Base-by-base conservation (phyloP, 2,888 invertebrate genomes). In the Drepanosiphum platanoidis region DNA sequence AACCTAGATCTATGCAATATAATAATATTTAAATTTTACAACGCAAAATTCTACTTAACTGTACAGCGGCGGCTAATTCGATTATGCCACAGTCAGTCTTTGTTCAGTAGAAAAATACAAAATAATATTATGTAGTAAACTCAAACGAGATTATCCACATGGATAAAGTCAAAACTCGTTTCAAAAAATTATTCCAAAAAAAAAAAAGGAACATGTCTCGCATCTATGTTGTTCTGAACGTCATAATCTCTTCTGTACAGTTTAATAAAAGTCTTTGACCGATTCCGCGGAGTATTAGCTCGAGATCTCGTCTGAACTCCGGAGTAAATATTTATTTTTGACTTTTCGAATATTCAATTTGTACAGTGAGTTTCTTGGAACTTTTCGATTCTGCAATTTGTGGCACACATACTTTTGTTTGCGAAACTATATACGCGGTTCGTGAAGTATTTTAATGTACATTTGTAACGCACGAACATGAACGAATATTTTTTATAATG, bases 311-410 rank as follows among this genome's bases (percentile, higher is more conserved):
- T 77, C 27, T 5, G 1, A 11, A 32, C 61, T 78, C 27, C 11
- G 1, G 8, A 32, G 77, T 78, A 39, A 78, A 78, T 30, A 64
- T 64, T 78, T 77, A 22, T 30, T 61, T 58, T 61, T 61, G 58
- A 36, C 15, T 36, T 58, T n/a, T 30, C 7, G 5, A 39, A 64
- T 64, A 77, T 64, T 39, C 11, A 4, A 77, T 77, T 77, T 2
- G 3, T 27, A 11, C 39, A 78, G 18, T 32, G 39, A 64, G 30
- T 39, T 78, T 78, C 18, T 64, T 27, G n/a, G 30, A 64, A 64
- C 64, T 64, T 64, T 64, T 61, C 36, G 5, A 30, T 30, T 36
- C 30, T 39, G 42, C 61, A 64, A 15, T 30, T n/a, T 64, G 5
- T 64, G 2, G 39, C 22, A 42, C 30, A 8, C 11, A 30, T 36